Percentiles rank a stretch among this genome's conserved stretches.
Evolutionary conservation across 2,888 invertebrate species (phyloP).

Genomic region (Cataglyphis altisquamis): DNA sequence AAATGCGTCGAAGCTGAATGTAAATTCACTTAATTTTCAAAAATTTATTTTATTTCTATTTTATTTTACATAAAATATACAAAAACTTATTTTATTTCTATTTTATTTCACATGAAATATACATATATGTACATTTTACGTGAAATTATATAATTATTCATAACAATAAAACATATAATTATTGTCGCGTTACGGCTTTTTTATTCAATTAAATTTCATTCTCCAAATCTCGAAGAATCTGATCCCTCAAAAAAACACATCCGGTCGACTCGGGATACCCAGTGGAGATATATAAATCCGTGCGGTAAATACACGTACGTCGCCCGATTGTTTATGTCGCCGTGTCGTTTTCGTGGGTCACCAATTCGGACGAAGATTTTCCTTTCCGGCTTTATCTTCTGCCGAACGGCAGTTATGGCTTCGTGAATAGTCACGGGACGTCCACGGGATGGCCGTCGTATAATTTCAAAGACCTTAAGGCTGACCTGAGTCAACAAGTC

Average conservation of each 20-base stretch:
- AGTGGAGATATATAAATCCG: slow-evolving; percentile 40
- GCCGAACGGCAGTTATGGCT: slow-evolving; percentile 58
- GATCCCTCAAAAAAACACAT: not conserved
- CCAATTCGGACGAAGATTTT: slow-evolving; percentile 52
- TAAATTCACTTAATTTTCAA: not conserved
- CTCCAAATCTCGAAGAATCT: not conserved
- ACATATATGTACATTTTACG: not conserved
- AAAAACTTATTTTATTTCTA: not conserved
- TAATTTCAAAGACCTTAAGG: slow-evolving; percentile 72
- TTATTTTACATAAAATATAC: too few species aligned
- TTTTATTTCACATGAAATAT: not conserved
- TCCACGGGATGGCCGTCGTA: slow-evolving; percentile 66
- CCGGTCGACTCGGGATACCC: not conserved
- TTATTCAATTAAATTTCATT: slow-evolving; percentile 13
- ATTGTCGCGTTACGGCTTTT: not conserved
- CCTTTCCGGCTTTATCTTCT: slow-evolving; percentile 55
- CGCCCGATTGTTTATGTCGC: slow-evolving; percentile 56
- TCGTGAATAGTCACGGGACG: slow-evolving; percentile 69
- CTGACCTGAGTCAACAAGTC: slow-evolving; percentile 77
- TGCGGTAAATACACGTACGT: slow-evolving; percentile 33
- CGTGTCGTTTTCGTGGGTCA: slow-evolving; percentile 41
- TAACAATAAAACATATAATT: not conserved
- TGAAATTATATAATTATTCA: not conserved
- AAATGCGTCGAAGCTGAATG: not conserved
- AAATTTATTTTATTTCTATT: not conserved